These are phyloP conservation scores for Lamellibrachia satsuma DNA, from an alignment of 2,888 invertebrate genomes.

Conservation along the genomic window DNA sequence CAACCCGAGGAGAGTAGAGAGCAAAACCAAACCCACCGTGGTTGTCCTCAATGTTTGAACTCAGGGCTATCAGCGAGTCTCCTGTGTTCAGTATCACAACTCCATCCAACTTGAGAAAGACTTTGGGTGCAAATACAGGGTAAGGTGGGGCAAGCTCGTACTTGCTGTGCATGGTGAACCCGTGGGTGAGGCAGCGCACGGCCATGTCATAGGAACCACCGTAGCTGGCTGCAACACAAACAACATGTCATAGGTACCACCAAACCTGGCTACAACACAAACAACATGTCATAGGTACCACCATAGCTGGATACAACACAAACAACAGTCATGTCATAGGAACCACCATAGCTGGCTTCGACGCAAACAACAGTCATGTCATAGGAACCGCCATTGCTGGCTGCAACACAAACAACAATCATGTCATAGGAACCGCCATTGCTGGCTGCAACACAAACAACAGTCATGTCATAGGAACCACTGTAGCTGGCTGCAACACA, in stretches of 20 bases:
- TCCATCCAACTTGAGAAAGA: slow-evolving; percentile 68
- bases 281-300: too few relatives aligned
- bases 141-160: slow-evolving; percentile 81
- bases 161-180: slow-evolving; percentile 89
- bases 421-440: too few relatives aligned
- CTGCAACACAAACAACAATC: not conserved
- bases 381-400: not conserved
- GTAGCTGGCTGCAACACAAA: not conserved
- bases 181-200: slow-evolving; percentile 81
- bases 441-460: too few relatives aligned
- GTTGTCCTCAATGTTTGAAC: slow-evolving; percentile 69
- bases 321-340: too few relatives aligned
- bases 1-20: slow-evolving; percentile 41
- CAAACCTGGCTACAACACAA: too few relatives aligned
- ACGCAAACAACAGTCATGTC: too few relatives aligned
- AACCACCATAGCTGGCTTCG: too few relatives aligned
- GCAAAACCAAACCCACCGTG: slow-evolving; percentile 66
- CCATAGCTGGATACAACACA: too few relatives aligned
- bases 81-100: slow-evolving; percentile 85
- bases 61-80: slow-evolving; percentile 80
- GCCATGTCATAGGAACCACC: slow-evolving; percentile 32
- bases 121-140: slow-evolving; percentile 69
- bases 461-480: too few relatives aligned
- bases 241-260: too few relatives aligned
- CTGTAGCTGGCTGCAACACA: too few relatives aligned